Base-by-base conservation (phyloP, 2,113 vertebrate genomes). In the Tilapia sparmanii region DNA sequence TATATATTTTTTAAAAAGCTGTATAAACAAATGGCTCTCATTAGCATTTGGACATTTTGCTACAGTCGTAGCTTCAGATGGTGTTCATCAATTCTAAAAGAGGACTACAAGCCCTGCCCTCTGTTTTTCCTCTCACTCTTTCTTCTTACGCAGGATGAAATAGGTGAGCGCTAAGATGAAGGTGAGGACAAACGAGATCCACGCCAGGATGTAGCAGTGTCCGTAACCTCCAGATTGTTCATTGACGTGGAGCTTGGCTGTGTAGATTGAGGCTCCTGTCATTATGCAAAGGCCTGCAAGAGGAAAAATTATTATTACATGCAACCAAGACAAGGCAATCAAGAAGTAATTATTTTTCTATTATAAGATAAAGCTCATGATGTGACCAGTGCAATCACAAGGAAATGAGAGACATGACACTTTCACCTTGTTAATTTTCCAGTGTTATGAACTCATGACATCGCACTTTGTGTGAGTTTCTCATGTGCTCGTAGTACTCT, bases 181-280 rank as follows among this genome's bases (percentile, higher is more conserved):
- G 10, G 97, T 97, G 91, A 98, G 96, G 24, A 97, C 96, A 78
- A 99, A 99, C 1, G 97, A 97, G 71, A 99, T 96, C 99, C 99
- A 99, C 50, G 99, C 98, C 95, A 99, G 94, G 92, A 98, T 94
- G 40, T 97, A 99, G 80, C 97, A 97, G 90, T 98, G 98, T 83
- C 99, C 98, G 0, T 97, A 99, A 2, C 87, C 93, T 91, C 98
- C 98, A 1, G 22, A 6, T 19, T 11, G n/a, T 0, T 92, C 89
- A 35, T 29, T 81, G 5, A 2, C 1, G 92, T 99, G 98, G 31
- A 99, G 86, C 87, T 96, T 90, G 10, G 97, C 96, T 3, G 98
- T 98, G 89, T 99, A 99, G 92, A 99, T 96, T 7, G 98, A 97
- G 24, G 97, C 97, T 15, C 97, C 98, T 16, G 98, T 97, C 98